Evolutionary conservation across 2,113 vertebrate genomes (phyloP).

Genomic region (Elephantulus edwardii): DNA sequence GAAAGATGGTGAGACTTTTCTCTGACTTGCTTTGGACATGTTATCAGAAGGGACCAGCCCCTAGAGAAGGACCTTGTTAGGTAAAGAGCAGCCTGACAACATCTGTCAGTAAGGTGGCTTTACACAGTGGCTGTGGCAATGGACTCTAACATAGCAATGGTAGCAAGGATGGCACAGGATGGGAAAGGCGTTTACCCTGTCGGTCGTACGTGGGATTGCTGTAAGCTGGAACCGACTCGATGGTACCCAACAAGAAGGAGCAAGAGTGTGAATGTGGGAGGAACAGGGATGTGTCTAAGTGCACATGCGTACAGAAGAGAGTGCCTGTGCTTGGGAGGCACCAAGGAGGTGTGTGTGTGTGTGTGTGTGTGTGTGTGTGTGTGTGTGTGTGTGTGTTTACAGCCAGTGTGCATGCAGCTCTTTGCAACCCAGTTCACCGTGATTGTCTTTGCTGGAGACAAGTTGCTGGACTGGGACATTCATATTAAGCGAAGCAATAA

Average conservation of each 20-base stretch:
- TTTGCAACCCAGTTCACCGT: neutral
- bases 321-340: neutral
- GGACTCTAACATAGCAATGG: neutral
- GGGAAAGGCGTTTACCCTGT: too few relatives aligned
- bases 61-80: neutral
- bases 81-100: neutral
- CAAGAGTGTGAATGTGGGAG: neutral
- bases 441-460: conserved; percentile 4
- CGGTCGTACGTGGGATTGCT: neutral
- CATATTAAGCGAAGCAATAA: conserved; percentile 1
- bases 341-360: neutral
- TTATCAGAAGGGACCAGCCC: neutral
- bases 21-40: too few relatives aligned
- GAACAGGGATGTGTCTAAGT: neutral
- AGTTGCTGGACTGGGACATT: neutral
- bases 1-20: neutral
- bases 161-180: neutral
- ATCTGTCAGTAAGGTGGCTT: neutral
- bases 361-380: neutral
- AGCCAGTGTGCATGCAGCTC: neutral
- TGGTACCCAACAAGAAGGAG: neutral
- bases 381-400: neutral
- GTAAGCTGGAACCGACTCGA: neutral
- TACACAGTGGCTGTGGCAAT: neutral
- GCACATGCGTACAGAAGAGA: neutral